phyloP scores from a whole-genome alignment of 2,113 vertebrate genomes.

The Anarhynchus alexandrinus region DNA sequence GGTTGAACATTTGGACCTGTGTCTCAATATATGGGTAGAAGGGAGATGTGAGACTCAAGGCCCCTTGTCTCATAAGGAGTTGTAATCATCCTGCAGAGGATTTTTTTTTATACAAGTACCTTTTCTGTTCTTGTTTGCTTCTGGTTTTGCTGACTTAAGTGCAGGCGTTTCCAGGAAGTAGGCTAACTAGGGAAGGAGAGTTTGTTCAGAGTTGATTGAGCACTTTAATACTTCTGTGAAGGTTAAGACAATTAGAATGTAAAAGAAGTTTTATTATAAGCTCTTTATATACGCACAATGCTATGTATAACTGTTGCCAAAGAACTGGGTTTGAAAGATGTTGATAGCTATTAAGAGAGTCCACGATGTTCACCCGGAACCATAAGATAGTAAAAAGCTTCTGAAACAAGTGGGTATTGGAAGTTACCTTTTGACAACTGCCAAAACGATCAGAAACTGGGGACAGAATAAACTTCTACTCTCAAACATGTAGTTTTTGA shows the following conservation, averaged over 20 bases:
- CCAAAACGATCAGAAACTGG: not conserved
- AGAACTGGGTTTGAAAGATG: slow-evolving; percentile 13
- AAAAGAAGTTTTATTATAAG: slow-evolving; percentile 62
- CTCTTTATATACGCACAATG: slow-evolving; percentile 61
- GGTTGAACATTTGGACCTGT: not conserved
- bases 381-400: not conserved
- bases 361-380: not conserved
- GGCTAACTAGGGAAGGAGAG: slow-evolving; percentile 10
- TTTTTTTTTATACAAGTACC: not conserved
- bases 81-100: not conserved
- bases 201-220: slow-evolving; percentile 30
- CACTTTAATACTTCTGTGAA: slow-evolving; percentile 72
- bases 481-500: not conserved
- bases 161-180: slow-evolving; percentile 37
- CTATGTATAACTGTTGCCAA: slow-evolving; percentile 63
- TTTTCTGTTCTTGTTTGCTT: slow-evolving; percentile 32
- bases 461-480: not conserved
- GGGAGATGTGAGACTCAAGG: not conserved
- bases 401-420: not conserved
- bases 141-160: slow-evolving; percentile 45
- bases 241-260: slow-evolving; percentile 68
- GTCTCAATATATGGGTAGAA: not conserved
- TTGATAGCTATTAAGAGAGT: not conserved
- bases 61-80: not conserved
- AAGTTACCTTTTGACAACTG: not conserved